These are phyloP conservation scores for Tromatobia lineatoria DNA, from an alignment of 2,888 invertebrate genomes.

Conservation along the genomic window DNA sequence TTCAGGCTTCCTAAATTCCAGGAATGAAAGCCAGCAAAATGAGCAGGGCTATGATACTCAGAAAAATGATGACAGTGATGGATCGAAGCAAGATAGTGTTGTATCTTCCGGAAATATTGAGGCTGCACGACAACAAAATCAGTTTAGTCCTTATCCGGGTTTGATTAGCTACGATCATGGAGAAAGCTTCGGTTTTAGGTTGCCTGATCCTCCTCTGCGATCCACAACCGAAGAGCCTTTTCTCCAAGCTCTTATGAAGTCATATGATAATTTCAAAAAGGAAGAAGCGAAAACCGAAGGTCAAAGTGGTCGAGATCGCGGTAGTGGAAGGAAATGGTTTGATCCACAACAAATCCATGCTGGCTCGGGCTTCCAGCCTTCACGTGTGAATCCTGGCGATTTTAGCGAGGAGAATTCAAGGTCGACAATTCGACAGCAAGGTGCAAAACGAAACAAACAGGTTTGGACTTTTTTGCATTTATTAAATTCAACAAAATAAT, in stretches of 20 bases:
- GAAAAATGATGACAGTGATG: neutral
- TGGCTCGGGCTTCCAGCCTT: slow-evolving; percentile 59
- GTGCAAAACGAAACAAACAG: slow-evolving; percentile 78
- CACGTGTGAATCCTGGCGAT: slow-evolving; percentile 22
- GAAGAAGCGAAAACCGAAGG: slow-evolving; percentile 39
- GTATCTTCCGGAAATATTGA: slow-evolving; percentile 15
- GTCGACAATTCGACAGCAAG: slow-evolving; percentile 64
- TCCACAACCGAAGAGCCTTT: slow-evolving; percentile 69
- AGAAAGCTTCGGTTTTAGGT: slow-evolving; percentile 55
- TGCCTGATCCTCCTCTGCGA: slow-evolving; percentile 41
- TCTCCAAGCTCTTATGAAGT: slow-evolving; percentile 70
- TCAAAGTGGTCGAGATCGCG: neutral
- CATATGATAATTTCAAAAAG: slow-evolving; percentile 70
- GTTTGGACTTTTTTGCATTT: slow-evolving; percentile 64
- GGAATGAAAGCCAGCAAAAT: slow-evolving; percentile 28
- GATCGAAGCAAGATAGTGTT: neutral
- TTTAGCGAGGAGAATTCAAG: slow-evolving; percentile 23
- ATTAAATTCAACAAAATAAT: neutral
- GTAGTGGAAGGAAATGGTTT: slow-evolving; percentile 44
- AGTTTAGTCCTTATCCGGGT: slow-evolving; percentile 50
- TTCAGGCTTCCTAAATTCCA: neutral
- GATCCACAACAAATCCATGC: slow-evolving; percentile 55
- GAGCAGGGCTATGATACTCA: neutral
- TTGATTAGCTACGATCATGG: slow-evolving; percentile 43
- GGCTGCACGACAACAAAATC: slow-evolving; percentile 26